phyloP scores from a whole-genome alignment of 2,888 invertebrate genomes.

The Torymus auratus region DNA sequence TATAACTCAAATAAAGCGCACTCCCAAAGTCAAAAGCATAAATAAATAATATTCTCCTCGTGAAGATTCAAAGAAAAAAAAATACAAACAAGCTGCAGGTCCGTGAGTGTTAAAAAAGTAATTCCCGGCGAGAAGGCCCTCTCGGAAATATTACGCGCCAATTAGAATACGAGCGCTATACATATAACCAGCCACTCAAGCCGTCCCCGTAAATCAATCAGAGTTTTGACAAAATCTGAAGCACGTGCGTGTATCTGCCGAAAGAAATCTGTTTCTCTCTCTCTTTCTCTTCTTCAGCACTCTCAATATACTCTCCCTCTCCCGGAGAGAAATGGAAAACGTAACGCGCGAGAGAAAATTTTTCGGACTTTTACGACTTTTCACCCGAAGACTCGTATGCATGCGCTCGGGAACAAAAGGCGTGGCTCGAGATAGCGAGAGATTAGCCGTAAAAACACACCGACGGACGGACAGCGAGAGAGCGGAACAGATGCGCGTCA shows the following conservation, averaged over 20 bases:
- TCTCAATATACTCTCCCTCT: background rate
- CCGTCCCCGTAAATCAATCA: slow-evolving; percentile 51
- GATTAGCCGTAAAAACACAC: slow-evolving; percentile 28
- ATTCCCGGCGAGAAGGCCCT: slow-evolving; percentile 12
- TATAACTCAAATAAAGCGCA: background rate
- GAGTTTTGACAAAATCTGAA: slow-evolving; percentile 42
- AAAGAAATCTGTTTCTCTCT: slow-evolving; percentile 38
- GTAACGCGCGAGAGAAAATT: slow-evolving; percentile 4
- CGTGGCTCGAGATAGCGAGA: slow-evolving; percentile 32
- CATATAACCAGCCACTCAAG: slow-evolving; percentile 17
- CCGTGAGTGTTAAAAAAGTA: slow-evolving; percentile 14
- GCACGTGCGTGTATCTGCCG: slow-evolving; percentile 33
- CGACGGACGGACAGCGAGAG: background rate
- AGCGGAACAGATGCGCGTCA: slow-evolving; percentile 16
- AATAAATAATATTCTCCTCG: background rate
- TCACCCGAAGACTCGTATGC: slow-evolving; percentile 8
- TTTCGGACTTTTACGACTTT: slow-evolving; percentile 45
- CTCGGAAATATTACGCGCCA: slow-evolving; percentile 28
- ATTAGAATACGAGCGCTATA: slow-evolving; percentile 34
- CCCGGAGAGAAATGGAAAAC: slow-evolving; percentile 7
- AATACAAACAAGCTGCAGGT: background rate
- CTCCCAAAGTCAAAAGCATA: background rate
- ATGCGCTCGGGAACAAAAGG: slow-evolving; percentile 6
- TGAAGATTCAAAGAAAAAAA: background rate
- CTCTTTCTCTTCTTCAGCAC: background rate